These are phyloP conservation scores for Lissocephala sabroskyi DNA, from an alignment of 2,888 invertebrate genomes.

Conservation along the genomic window DNA sequence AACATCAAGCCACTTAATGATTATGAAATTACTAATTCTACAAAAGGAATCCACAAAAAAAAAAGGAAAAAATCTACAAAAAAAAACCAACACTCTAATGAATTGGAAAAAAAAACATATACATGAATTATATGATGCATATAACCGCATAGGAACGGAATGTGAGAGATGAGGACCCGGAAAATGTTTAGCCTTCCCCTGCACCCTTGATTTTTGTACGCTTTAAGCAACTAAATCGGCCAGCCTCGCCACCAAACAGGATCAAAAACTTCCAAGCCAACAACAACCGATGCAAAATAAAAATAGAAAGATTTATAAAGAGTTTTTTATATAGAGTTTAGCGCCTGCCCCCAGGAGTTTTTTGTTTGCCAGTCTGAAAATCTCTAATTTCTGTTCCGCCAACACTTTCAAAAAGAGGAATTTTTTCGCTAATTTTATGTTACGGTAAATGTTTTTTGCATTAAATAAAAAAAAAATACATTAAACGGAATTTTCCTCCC, in stretches of 20 bases:
- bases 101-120: too few relatives aligned
- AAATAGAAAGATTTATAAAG: conserved; percentile 6
- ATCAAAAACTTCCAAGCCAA: conserved; percentile 32
- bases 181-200: too few relatives aligned
- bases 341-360: too few relatives aligned
- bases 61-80: background rate
- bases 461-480: conserved; percentile 43
- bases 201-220: conserved; percentile 30
- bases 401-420: conserved; percentile 17
- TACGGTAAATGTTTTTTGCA: conserved; percentile 27
- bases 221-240: conserved; percentile 36
- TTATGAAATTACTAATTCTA: conserved; percentile 60
- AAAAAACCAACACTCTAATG: too few relatives aligned
- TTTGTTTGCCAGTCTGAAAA: too few relatives aligned
- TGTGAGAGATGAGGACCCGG: conserved; percentile 7
- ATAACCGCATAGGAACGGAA: conserved; percentile 30
- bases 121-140: conserved; percentile 30
- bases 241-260: conserved; percentile 19
- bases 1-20: conserved; percentile 40
- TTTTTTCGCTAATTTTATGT: conserved; percentile 34
- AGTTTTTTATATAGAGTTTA: background rate
- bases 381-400: background rate
- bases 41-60: conserved; percentile 16
- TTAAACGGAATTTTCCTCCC: conserved; percentile 48
- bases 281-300: conserved; percentile 17